Evolutionary conservation across 2,113 vertebrate species (phyloP).

Genomic region (Hylia prasina): DNA sequence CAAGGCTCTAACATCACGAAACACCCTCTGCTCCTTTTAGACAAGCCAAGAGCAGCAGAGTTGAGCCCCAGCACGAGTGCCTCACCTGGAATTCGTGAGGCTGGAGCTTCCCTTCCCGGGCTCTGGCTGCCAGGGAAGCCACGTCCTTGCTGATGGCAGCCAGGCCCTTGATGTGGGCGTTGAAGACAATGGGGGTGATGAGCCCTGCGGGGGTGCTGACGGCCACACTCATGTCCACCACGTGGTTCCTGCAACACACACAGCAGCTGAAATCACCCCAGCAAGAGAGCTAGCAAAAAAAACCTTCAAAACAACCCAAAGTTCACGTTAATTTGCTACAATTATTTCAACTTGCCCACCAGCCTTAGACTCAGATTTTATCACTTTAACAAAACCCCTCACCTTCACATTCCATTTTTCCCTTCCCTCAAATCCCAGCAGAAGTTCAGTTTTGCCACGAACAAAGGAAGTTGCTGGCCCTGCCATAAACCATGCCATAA

Average conservation of each 20-base stretch:
- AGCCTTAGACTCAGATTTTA: not conserved
- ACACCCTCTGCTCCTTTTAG: not conserved
- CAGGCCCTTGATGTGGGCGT: constrained; percentile 92
- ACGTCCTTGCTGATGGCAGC: constrained; percentile 86
- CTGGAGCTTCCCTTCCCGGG: constrained; percentile 93
- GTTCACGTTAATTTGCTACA: not conserved
- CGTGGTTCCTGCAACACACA: constrained; percentile 85
- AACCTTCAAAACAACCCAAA: not conserved
- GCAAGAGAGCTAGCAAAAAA: not conserved
- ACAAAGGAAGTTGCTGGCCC: not conserved
- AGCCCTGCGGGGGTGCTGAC: constrained; percentile 92
- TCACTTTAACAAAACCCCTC: not conserved
- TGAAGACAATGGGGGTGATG: constrained; percentile 98
- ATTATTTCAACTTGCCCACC: not conserved
- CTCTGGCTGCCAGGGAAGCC: constrained; percentile 81
- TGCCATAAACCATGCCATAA: not conserved
- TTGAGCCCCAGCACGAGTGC: accelerated
- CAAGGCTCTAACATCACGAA: not conserved
- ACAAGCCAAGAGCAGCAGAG: not conserved
- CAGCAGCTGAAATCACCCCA: not conserved
- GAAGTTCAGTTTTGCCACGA: not conserved
- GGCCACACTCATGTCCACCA: constrained; percentile 91
- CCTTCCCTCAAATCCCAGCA: not conserved
- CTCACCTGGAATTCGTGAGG: constrained; percentile 95
- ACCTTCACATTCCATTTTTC: accelerated